Percentiles rank a stretch among this genome's conserved stretches.
Evolutionary conservation across 2,888 invertebrate species (phyloP).

Genomic region (Agrochola macilenta): DNA sequence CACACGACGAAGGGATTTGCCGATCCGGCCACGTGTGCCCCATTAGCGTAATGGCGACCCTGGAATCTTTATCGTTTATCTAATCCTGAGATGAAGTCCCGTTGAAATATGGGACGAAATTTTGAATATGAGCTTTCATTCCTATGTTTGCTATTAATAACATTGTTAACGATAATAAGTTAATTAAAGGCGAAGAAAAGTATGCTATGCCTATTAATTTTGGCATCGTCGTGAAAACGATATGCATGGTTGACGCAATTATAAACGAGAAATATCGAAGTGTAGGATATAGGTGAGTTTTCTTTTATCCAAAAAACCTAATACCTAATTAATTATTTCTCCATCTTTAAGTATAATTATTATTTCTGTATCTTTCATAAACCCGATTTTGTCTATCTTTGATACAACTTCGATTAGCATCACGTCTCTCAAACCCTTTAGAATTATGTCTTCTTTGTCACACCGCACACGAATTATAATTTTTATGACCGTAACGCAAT

Average conservation of each 20-base stretch:
- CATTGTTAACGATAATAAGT: background rate
- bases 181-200: background rate
- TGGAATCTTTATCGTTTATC: slow-evolving; percentile 81
- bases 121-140: slow-evolving; percentile 1
- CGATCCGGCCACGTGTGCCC: slow-evolving; percentile 85
- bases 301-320: background rate
- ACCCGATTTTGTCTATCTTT: background rate
- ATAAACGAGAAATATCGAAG: background rate
- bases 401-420: background rate
- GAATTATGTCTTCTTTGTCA: slow-evolving; percentile 7
- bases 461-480: slow-evolving; percentile 38
- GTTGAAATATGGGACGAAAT: slow-evolving; percentile 39
- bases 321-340: background rate
- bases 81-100: slow-evolving; percentile 59
- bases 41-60: slow-evolving; percentile 87
- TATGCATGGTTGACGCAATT: too few species aligned
- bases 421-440: background rate
- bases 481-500: slow-evolving; percentile 68
- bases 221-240: background rate
- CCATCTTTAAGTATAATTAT: too few species aligned
- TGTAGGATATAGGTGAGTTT: background rate
- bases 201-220: background rate
- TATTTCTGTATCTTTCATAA: background rate
- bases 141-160: background rate
- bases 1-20: slow-evolving; percentile 87